Conservation (phyloP, 2,797 vertebrate genomes). For the Tragelaphus eurycerus region DNA sequence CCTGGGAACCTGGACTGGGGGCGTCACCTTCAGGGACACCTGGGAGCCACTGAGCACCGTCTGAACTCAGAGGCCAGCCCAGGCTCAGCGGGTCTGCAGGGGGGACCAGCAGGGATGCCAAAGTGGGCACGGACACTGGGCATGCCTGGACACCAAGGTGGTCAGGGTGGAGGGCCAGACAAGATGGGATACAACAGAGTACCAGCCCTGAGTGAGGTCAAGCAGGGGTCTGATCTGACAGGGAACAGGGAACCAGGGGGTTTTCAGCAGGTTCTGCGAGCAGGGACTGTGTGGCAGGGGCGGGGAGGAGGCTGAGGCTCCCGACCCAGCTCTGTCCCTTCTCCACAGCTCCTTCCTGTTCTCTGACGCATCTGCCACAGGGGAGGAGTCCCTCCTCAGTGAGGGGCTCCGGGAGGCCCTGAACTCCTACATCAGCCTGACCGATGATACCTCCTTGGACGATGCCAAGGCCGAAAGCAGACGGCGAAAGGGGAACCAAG, state of each 20-base stretch:
- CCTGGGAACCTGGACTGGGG: neutral
- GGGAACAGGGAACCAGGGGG: neutral
- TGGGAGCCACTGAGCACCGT: neutral
- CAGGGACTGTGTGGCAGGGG: neutral
- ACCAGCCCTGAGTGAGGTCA: neutral
- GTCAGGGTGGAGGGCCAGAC: neutral
- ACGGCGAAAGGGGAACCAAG: slow-evolving; percentile 14
- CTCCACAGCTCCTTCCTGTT: slow-evolving; percentile 85
- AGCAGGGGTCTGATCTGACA: neutral
- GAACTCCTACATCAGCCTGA: slow-evolving; percentile 89
- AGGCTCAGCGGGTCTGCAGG: neutral
- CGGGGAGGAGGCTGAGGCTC: neutral
- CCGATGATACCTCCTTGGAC: slow-evolving; percentile 68
- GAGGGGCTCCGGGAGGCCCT: slow-evolving; percentile 91
- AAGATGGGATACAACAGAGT: neutral
- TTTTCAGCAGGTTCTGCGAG: neutral
- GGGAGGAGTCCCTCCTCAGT: slow-evolving; percentile 85
- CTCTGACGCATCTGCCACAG: slow-evolving; percentile 69
- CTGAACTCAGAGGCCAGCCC: neutral
- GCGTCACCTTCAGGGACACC: neutral
- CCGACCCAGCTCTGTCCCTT: neutral
- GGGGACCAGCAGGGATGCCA: neutral
- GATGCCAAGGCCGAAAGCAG: neutral
- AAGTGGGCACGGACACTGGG: neutral
- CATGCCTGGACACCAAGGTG: neutral